Conservation (phyloP, 2,888 invertebrate species). For the Latheticus oryzae region DNA sequence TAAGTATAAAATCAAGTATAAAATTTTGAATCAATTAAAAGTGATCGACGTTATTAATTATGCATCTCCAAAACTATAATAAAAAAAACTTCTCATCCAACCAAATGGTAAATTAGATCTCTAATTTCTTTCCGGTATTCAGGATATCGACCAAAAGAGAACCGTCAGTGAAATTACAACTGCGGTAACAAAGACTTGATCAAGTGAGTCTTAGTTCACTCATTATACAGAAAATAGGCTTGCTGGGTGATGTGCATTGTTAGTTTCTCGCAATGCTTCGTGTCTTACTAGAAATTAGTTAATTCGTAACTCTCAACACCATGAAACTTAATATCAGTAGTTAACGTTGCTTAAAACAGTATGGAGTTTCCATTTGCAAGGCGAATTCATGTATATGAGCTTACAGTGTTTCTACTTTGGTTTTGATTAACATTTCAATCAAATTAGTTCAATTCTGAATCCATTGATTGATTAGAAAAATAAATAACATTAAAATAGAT, state of each 20-base stretch:
- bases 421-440: too few species aligned
- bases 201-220: conserved; percentile 49
- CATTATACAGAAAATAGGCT: conserved; percentile 56
- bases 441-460: too few species aligned
- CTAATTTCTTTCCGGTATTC: too few species aligned
- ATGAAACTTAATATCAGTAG: conserved; percentile 56
- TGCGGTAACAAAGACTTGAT: conserved; percentile 50
- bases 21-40: too few species aligned
- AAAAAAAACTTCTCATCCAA: too few species aligned
- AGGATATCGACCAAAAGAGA: conserved; percentile 24
- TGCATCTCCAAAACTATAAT: too few species aligned
- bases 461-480: too few species aligned
- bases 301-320: conserved; percentile 55
- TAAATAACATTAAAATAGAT: too few species aligned
- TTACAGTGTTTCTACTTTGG: too few species aligned
- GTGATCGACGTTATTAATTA: too few species aligned
- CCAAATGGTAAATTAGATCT: too few species aligned
- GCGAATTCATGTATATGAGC: conserved; percentile 17
- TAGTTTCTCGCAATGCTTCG: conserved; percentile 53
- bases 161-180: conserved; percentile 35
- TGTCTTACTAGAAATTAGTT: conserved; percentile 59
- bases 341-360: conserved; percentile 51
- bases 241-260: conserved; percentile 55
- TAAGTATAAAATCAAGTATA: too few species aligned
- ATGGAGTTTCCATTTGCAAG: conserved; percentile 17